phyloP scores from a whole-genome alignment of 2,888 invertebrate species.

The Gibbula magus region DNA sequence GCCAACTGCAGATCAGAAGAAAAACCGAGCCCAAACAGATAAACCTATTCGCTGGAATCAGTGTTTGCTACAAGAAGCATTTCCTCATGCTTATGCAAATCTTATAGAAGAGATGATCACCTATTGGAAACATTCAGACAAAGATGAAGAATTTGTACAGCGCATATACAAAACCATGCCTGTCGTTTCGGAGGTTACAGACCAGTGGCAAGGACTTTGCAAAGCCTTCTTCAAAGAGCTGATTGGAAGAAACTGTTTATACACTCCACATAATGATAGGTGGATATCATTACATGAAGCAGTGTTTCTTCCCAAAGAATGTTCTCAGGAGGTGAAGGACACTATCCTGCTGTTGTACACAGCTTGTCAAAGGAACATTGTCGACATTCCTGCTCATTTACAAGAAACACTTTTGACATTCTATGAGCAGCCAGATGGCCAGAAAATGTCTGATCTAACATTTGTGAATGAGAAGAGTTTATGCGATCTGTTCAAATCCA shows the following conservation, averaged over 20 bases:
- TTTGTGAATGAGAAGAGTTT: not conserved
- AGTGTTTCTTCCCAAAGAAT: not conserved
- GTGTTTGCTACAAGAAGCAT: not conserved
- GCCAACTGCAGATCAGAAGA: constrained; percentile 56
- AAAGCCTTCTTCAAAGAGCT: not conserved
- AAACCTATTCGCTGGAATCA: not conserved
- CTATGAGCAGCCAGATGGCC: not conserved
- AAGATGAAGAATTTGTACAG: not conserved
- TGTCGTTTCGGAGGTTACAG: not conserved
- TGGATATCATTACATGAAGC: not conserved
- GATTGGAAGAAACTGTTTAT: not conserved
- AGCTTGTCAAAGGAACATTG: not conserved
- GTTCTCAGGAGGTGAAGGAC: not conserved
- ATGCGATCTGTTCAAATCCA: not conserved
- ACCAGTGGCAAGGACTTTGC: not conserved
- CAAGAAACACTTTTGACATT: not conserved
- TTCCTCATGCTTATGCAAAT: not conserved
- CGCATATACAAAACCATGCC: not conserved
- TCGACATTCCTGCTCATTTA: not conserved
- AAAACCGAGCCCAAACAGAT: not conserved
- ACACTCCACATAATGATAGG: not conserved
- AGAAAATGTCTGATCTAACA: not conserved
- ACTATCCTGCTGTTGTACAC: not conserved
- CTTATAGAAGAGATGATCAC: not conserved
- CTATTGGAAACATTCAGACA: not conserved